Evolutionary conservation across 2,888 invertebrate genomes (phyloP).

Genomic region (Heterodera filipjevi): DNA sequence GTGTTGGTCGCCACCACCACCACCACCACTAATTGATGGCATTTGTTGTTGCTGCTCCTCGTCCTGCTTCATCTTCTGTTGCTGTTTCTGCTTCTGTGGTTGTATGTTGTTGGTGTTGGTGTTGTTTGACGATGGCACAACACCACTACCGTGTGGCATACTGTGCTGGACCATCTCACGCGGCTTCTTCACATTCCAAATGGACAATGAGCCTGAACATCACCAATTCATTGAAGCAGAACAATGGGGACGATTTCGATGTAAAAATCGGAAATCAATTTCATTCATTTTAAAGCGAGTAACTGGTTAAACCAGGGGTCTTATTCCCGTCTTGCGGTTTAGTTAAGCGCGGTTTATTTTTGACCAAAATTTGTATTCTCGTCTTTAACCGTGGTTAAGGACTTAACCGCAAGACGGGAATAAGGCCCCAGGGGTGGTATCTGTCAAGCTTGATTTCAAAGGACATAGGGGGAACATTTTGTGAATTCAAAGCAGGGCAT

Average conservation of each 20-base stretch:
- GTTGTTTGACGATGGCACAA: slow-evolving; percentile 36
- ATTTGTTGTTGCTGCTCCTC: slow-evolving; percentile 17
- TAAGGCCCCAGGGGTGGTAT: too few relatives aligned
- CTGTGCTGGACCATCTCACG: slow-evolving; percentile 53
- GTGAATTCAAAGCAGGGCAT: too few relatives aligned
- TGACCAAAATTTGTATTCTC: too few relatives aligned
- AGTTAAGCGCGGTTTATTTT: too few relatives aligned
- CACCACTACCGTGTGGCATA: slow-evolving; percentile 55
- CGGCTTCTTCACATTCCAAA: slow-evolving; percentile 80
- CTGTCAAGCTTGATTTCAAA: too few relatives aligned
- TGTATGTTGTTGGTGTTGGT: not conserved
- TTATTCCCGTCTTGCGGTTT: too few relatives aligned
- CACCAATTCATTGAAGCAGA: not conserved
- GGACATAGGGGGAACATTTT: too few relatives aligned
- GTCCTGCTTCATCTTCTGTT: slow-evolving; percentile 68
- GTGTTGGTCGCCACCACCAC: slow-evolving; percentile 30
- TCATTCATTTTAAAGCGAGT: too few relatives aligned
- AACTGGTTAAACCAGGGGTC: too few relatives aligned
- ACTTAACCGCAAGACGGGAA: too few relatives aligned
- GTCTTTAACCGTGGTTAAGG: too few relatives aligned
- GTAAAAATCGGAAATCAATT: too few relatives aligned
- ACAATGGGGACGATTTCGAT: not conserved
- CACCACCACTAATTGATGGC: slow-evolving; percentile 45
- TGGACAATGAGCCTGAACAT: slow-evolving; percentile 30
- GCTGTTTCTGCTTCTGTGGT: not conserved